Evolutionary conservation across 2,888 invertebrate genomes (phyloP), one percentile per base, ranked within the genome.

Genomic region (Mimas tiliae): DNA sequence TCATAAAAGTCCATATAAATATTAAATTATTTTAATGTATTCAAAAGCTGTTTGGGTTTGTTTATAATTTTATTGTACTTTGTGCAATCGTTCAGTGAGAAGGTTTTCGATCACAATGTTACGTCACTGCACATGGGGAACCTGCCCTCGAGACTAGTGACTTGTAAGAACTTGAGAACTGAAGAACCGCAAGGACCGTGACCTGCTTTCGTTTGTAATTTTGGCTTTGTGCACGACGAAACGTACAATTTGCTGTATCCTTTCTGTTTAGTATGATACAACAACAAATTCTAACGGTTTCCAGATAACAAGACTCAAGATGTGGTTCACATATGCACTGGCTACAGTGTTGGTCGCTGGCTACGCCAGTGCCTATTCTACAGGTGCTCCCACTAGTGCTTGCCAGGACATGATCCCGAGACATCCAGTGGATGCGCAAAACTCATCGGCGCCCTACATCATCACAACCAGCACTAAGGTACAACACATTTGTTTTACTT

Each of bases 401-500:
- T 96, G 96, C 87, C 86, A 82, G n/a, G 95, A 95, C 82, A 95
- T 96, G 94, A 91, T 94, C 8, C 96, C 96, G 0, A 94, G 95
- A 78, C 96, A 96, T 82, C 95, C 95, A 0, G 95, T 94, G 4
- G 84, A 91, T 0, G 87, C 95, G 0, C 95, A 96, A 85, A 88
- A 86, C 14, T 76, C 89, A 0, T 72, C 88, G 0, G 85, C 95
- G 0, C 96, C 96, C 0, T 96, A 96, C 86, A 90, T 84, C 66
- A 86, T 95, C 55, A 87, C 85, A 11, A 86, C 91, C 27, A 92
- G 85, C 86, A 75, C 91, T 74, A 84, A 91, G 87, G 88, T 91
- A 85, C 67, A 45, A 33, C n/a, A 27, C 45, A 9, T 21, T 7
- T 11, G n/a, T 2, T 14, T 12, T 62, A 33, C 38, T 7, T 38